Conservation (phyloP, 2,113 vertebrate species). For the Sander lucioperca region DNA sequence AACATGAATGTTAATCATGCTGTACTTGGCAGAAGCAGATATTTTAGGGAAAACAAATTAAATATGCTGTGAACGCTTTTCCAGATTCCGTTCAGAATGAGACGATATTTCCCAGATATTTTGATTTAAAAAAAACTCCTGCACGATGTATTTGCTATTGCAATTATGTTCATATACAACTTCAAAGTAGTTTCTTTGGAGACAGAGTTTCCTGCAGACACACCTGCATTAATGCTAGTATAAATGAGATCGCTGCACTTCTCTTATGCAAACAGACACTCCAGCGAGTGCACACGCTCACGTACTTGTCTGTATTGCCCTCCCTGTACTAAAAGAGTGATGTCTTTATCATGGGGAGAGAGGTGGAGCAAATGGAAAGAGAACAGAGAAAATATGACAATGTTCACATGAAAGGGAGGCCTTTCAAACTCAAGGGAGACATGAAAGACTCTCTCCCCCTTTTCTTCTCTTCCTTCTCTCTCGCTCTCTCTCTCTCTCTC, state of each 20-base stretch:
- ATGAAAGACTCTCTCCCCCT: constrained; percentile 69
- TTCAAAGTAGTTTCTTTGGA: background rate
- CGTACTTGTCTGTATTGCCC: constrained; percentile 31
- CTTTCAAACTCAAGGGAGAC: constrained; percentile 75
- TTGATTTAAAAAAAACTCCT: background rate
- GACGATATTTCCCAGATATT: background rate
- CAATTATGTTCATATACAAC: background rate
- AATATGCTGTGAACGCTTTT: background rate
- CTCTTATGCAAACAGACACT: constrained; percentile 10
- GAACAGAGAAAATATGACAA: constrained; percentile 79
- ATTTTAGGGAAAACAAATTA: background rate
- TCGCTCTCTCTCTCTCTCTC: constrained; percentile 35
- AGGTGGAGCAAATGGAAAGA: constrained; percentile 71
- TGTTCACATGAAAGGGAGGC: constrained; percentile 77
- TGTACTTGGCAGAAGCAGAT: background rate
- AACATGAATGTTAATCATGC: background rate
- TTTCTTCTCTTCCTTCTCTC: constrained; percentile 28
- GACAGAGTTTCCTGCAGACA: constrained; percentile 4
- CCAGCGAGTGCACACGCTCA: constrained; percentile 4
- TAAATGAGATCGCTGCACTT: constrained; percentile 28
- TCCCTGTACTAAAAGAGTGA: constrained; percentile 60
- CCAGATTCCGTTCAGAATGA: background rate
- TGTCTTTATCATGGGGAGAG: constrained; percentile 67
- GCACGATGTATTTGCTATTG: background rate
- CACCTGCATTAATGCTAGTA: background rate